Base-by-base conservation (phyloP, 2,888 invertebrate species). In the Sicus ferrugineus region DNA sequence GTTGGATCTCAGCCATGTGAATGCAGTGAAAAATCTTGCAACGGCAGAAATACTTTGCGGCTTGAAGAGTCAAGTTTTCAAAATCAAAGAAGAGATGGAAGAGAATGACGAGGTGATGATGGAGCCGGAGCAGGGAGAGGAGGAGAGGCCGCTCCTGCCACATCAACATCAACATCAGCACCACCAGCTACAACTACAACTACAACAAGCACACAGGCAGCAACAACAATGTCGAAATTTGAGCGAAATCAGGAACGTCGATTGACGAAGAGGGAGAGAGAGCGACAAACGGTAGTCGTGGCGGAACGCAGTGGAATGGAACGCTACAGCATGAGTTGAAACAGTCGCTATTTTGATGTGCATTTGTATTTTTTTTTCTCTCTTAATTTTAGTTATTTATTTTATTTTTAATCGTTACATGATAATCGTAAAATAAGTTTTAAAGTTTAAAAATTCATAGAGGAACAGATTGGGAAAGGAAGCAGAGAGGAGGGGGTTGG, bases 21-120 rank as follows among this genome's bases (percentile, higher is more conserved):
- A 70, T n/a, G 78, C 82, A 50, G 82, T 82, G 31, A 82, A 82
- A 69, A 82, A 79, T 62, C 82, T 82, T 69, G 82, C 82, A 31
- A 82, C 82, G 1, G 82, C 82, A 0, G 82, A 82, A 69, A 82
- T 82, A 11, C 70, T 82, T 19, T 82, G 82, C 65, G 82, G 82
- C 0, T 76, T 82, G 1, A 82, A 82, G 74, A 82, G 78, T 72
- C 81, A 82, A 72, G 82, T 82, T 54, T 80, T 82, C 70, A 81
- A 82, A 71, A 78, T 82, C 75, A 82, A 82, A 68, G 78, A 78
- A 62, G 75, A 79, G 69, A n/a, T 38, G n/a, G 73, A 75, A 16
- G 38, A 78, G 38, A 76, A 80, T 28, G 80, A 80, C 19, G 30
- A 65, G 5, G 34, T 68, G 30, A 46, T 42, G n/a, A 69, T 70